phyloP scores from a whole-genome alignment of 2,888 invertebrate species.

The Phyto melanocephala region DNA sequence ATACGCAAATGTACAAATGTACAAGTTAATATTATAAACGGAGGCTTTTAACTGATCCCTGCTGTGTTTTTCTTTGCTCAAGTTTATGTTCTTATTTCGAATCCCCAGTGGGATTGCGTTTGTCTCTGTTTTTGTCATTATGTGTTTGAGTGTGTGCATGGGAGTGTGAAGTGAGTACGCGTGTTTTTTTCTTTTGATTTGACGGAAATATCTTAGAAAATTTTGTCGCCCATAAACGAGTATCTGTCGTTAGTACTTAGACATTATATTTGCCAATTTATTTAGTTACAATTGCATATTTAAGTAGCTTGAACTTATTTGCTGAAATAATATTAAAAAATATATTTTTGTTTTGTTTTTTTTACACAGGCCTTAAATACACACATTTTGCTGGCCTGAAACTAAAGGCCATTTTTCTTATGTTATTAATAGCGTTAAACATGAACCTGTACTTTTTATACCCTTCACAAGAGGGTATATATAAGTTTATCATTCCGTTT shows the following conservation, averaged over 20 bases:
- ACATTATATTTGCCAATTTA: constrained; percentile 47
- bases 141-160: constrained; percentile 3
- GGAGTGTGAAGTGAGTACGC: constrained; percentile 26
- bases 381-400: too few relatives aligned
- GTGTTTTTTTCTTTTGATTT: constrained; percentile 14
- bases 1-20: not conserved
- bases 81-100: constrained; percentile 46
- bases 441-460: too few relatives aligned
- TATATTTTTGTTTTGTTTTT: constrained; percentile 42
- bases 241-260: not conserved
- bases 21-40: not conserved
- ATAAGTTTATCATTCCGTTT: too few relatives aligned
- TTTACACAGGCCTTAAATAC: too few relatives aligned
- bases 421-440: too few relatives aligned
- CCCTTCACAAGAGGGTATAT: too few relatives aligned
- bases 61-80: constrained; percentile 54
- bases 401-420: too few relatives aligned
- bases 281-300: constrained; percentile 57
- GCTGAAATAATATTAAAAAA: constrained; percentile 13
- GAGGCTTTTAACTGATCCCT: constrained; percentile 60
- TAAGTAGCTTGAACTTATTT: constrained; percentile 42
- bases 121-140: constrained; percentile 37
- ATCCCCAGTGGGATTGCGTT: constrained; percentile 53
- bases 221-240: constrained; percentile 16
- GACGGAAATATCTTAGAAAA: constrained; percentile 31